Evolutionary conservation across 2,797 vertebrate genomes (phyloP).

Genomic region (Poecilia velifera): DNA sequence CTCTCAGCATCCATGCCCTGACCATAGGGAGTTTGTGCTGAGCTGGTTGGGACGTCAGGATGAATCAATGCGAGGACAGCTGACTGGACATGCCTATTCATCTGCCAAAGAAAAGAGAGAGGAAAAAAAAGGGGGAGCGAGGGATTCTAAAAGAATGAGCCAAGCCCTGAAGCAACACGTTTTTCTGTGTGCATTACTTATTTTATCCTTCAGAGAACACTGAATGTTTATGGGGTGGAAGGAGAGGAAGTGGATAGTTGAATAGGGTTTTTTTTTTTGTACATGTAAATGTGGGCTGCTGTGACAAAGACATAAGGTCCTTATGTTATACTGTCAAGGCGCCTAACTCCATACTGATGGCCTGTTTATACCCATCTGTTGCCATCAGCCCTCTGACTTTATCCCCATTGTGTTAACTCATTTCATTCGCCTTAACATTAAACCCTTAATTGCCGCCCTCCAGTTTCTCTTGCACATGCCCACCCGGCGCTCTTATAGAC

Average conservation of each 20-base stretch:
- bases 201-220: constrained; percentile 53
- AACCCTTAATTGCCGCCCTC: constrained; percentile 81
- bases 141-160: constrained; percentile 78
- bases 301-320: constrained; percentile 67
- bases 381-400: constrained; percentile 76
- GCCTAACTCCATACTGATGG: constrained; percentile 66
- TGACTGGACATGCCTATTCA: constrained; percentile 87
- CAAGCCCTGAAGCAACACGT: constrained; percentile 77
- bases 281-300: constrained; percentile 42
- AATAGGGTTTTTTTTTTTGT: neutral
- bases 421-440: constrained; percentile 79
- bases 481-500: constrained; percentile 67
- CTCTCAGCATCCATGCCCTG: constrained; percentile 79
- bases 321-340: constrained; percentile 67
- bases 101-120: constrained; percentile 83
- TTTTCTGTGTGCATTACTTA: constrained; percentile 70
- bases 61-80: constrained; percentile 86
- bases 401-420: constrained; percentile 83
- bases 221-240: constrained; percentile 45
- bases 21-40: constrained; percentile 87
- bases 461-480: constrained; percentile 64
- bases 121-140: constrained; percentile 63
- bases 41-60: constrained; percentile 85
- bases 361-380: constrained; percentile 82
- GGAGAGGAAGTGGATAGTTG: constrained; percentile 32